phyloP scores from a whole-genome alignment of 2,113 vertebrate species.

The Oceanites oceanicus region DNA sequence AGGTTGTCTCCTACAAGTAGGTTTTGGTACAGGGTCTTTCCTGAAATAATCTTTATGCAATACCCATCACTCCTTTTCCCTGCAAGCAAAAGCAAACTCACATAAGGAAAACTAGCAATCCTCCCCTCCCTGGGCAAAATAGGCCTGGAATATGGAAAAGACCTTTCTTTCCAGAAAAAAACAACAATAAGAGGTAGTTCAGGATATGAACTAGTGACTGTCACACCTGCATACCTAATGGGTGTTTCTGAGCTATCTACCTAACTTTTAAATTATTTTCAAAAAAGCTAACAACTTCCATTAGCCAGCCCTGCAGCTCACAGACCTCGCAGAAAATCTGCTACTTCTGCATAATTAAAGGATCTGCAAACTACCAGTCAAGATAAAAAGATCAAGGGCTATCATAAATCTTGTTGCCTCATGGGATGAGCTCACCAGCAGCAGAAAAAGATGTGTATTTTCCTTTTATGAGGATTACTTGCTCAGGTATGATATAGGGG shows the following conservation, averaged over 20 bases:
- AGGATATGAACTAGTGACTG: background rate
- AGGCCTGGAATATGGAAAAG: background rate
- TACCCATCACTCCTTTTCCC: background rate
- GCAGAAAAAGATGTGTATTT: background rate
- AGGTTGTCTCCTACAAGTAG: background rate
- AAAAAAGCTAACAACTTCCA: background rate
- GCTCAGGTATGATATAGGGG: background rate
- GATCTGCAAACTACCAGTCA: conserved; percentile 21
- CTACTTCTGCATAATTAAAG: conserved; percentile 33
- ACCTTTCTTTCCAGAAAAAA: background rate
- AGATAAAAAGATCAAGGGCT: conserved; percentile 51
- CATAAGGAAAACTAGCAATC: background rate
- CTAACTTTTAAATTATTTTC: background rate
- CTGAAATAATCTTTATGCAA: background rate
- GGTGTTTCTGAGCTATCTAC: background rate
- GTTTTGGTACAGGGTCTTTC: background rate
- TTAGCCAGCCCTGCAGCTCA: background rate
- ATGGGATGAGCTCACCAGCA: conserved; percentile 1
- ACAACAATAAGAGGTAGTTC: background rate
- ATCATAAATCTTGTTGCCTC: conserved; percentile 18
- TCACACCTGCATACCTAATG: background rate
- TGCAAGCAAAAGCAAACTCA: background rate
- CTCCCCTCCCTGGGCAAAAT: background rate
- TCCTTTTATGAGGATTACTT: background rate
- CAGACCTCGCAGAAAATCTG: background rate